A percentile compares a stretch with the other conserved stretches of the same genome.
Conservation (phyloP, 2,113 vertebrate genomes). For the Amia ocellicauda region DNA sequence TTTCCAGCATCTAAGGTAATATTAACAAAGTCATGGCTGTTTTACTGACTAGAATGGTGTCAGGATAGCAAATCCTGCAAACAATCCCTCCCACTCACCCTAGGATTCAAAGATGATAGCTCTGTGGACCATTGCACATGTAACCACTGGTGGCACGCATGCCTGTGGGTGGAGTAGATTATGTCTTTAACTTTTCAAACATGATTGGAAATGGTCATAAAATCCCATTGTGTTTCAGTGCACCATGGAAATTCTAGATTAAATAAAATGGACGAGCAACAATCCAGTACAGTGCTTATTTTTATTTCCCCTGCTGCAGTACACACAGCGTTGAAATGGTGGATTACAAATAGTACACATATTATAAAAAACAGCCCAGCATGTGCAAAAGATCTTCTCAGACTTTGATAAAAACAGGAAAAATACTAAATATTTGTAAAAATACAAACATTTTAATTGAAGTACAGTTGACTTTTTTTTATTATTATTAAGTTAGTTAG, state of each 20-base stretch:
- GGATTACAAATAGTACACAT: too few species aligned
- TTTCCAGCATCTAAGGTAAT: background rate
- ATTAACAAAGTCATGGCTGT: background rate
- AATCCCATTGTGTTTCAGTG: background rate
- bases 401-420: too few species aligned
- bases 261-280: background rate
- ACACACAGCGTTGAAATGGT: background rate
- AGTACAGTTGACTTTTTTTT: too few species aligned
- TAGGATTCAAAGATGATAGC: background rate
- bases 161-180: constrained; percentile 12
- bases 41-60: background rate
- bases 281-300: background rate
- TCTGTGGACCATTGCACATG: background rate
- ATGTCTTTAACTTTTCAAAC: constrained; percentile 11
- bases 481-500: too few species aligned
- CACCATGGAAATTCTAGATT: background rate
- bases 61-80: background rate
- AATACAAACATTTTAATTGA: too few species aligned
- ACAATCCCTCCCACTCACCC: background rate
- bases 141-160: constrained; percentile 4
- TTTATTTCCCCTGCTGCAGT: background rate
- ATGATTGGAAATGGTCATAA: constrained; percentile 7
- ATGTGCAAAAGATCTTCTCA: too few species aligned
- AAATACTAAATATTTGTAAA: too few species aligned
- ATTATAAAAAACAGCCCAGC: background rate